Conservation (phyloP, 2,113 vertebrate genomes). For the Arizona elegans region DNA sequence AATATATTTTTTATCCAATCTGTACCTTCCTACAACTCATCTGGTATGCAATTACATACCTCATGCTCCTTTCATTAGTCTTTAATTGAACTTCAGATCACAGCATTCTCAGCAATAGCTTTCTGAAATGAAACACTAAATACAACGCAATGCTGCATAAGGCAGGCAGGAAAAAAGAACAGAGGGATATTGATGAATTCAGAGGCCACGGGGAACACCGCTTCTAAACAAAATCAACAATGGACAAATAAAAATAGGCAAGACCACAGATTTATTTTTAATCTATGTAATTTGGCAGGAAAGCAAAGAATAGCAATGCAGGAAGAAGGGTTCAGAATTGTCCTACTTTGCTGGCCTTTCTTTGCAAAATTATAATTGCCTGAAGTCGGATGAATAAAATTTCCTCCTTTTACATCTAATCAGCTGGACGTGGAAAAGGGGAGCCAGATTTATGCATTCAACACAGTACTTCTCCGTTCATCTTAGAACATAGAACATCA, state of each 20-base stretch:
- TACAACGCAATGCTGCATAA: slow-evolving; percentile 7
- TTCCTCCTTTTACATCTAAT: background rate
- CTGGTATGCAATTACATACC: background rate
- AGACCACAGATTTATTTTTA: slow-evolving; percentile 11
- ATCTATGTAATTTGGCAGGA: background rate
- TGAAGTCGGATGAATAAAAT: background rate
- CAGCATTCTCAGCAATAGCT: slow-evolving; percentile 50
- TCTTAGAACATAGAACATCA: background rate
- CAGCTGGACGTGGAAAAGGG: background rate
- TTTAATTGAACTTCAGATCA: slow-evolving; percentile 49
- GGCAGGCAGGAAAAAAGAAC: background rate
- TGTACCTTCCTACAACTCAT: background rate
- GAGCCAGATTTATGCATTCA: background rate
- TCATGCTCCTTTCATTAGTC: slow-evolving; percentile 45
- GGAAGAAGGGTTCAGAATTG: background rate
- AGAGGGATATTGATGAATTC: slow-evolving; percentile 16
- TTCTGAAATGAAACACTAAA: slow-evolving; percentile 31
- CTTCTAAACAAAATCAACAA: background rate
- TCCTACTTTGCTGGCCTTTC: too few relatives aligned
- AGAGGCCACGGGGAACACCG: background rate
- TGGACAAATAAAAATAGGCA: background rate
- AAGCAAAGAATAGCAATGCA: slow-evolving; percentile 1
- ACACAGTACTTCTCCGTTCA: background rate
- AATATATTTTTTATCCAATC: slow-evolving; percentile 32
- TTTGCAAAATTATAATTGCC: background rate